Evolutionary conservation across 2,797 vertebrate species (phyloP).

Genomic region (Sebastolobus alascanus): DNA sequence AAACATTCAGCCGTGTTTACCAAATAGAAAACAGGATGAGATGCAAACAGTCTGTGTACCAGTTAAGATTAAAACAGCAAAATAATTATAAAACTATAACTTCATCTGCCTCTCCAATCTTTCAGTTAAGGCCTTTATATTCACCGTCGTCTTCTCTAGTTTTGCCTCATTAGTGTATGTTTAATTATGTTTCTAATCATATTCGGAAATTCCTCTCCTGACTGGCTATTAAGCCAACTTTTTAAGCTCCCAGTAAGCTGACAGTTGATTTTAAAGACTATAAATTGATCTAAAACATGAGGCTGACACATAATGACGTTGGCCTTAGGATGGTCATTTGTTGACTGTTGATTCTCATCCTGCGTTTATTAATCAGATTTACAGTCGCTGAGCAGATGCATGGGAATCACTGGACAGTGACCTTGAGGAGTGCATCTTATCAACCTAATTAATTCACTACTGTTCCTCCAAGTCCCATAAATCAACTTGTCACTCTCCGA

Average conservation of each 20-base stretch:
- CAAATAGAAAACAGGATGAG: background rate
- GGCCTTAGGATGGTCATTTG: constrained; percentile 23
- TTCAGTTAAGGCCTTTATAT: background rate
- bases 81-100: background rate
- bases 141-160: background rate
- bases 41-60: background rate
- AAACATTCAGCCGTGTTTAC: constrained; percentile 9
- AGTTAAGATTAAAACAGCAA: background rate
- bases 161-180: background rate
- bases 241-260: background rate
- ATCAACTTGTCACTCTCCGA: constrained; percentile 73
- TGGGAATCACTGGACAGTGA: constrained; percentile 59
- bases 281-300: constrained; percentile 19
- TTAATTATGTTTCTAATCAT: constrained; percentile 12
- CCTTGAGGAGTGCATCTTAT: constrained; percentile 72
- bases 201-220: background rate
- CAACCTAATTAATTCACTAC: constrained; percentile 74
- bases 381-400: constrained; percentile 38
- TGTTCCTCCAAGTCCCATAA: constrained; percentile 70
- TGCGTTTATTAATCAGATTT: constrained; percentile 43
- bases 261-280: background rate
- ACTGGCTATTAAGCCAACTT: background rate
- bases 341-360: constrained; percentile 33
- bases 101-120: constrained; percentile 1
- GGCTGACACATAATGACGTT: constrained; percentile 16